These are phyloP conservation scores for Scopus umbretta DNA, from an alignment of 2,113 vertebrate species.

Conservation along the genomic window DNA sequence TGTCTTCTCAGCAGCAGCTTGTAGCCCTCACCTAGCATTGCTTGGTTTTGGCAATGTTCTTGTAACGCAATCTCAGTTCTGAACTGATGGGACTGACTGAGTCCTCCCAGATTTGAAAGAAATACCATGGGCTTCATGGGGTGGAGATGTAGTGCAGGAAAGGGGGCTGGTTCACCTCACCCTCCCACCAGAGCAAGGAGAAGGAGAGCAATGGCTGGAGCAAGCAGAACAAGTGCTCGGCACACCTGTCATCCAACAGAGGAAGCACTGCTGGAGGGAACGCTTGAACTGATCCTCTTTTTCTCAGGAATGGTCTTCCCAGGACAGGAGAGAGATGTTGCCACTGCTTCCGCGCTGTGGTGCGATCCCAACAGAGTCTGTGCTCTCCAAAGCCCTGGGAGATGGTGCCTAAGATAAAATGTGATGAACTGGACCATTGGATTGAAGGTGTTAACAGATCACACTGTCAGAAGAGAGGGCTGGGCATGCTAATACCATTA, in stretches of 20 bases:
- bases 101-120: not conserved
- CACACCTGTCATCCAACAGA: rapidly evolving
- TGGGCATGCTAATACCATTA: not conserved
- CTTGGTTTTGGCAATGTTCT: not conserved
- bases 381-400: not conserved
- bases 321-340: not conserved
- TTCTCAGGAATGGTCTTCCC: not conserved
- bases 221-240: not conserved
- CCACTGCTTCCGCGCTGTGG: not conserved
- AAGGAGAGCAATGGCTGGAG: not conserved
- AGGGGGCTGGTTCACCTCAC: not conserved
- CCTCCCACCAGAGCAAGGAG: not conserved
- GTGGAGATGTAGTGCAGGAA: not conserved
- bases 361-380: not conserved
- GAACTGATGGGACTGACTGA: not conserved
- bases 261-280: not conserved
- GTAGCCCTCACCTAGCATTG: not conserved
- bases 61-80: rapidly evolving
- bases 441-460: not conserved
- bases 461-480: not conserved
- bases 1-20: not conserved
- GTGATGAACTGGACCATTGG: not conserved
- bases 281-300: not conserved
- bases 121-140: not conserved
- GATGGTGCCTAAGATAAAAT: not conserved